Percentiles rank a stretch among this genome's conserved stretches.
phyloP scores from a whole-genome alignment of 1,140 invertebrate genomes.

The Pectinophora gossypiella region DNA sequence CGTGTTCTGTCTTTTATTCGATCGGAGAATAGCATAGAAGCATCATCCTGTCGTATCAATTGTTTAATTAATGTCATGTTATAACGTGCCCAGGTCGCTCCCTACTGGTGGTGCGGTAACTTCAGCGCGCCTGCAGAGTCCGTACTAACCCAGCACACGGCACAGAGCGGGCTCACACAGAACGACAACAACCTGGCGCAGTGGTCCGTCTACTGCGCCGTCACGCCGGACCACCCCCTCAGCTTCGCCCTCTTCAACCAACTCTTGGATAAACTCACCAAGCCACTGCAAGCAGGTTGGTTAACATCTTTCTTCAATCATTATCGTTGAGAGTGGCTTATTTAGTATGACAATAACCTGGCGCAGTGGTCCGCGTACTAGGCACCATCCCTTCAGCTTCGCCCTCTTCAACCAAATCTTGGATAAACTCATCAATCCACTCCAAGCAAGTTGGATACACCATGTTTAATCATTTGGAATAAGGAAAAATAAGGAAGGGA shows the following conservation, averaged over 20 bases:
- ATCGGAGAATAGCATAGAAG: no score
- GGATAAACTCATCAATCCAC: constrained; percentile 79
- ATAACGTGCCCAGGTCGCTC: constrained; percentile 76
- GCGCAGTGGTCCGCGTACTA: constrained; percentile 87
- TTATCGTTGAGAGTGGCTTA: no score
- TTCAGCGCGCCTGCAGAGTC: constrained; percentile 88
- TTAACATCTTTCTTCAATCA: no score
- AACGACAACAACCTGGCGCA: constrained; percentile 81
- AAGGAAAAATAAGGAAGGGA: no score
- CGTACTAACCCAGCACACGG: constrained; percentile 92
- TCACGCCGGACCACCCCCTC: constrained; percentile 85
- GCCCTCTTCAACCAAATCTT: constrained; percentile 82
- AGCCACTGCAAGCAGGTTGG: constrained; percentile 78
- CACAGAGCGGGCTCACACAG: constrained; percentile 89
- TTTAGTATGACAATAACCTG: no score
- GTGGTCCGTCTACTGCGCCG: constrained; percentile 84
- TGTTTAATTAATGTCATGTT: no score
- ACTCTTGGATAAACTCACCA: constrained; percentile 79
- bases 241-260: constrained; percentile 84
- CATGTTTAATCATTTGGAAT: no score
- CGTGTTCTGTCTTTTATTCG: no score
- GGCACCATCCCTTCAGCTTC: constrained; percentile 85
- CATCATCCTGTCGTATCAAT: no score
- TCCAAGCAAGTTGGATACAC: constrained; percentile 77
- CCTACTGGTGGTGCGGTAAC: constrained; percentile 90